A percentile compares a stretch with the other conserved stretches of the same genome.
phyloP scores from a whole-genome alignment of 2,888 invertebrate genomes.

The Leucophenga montana region DNA sequence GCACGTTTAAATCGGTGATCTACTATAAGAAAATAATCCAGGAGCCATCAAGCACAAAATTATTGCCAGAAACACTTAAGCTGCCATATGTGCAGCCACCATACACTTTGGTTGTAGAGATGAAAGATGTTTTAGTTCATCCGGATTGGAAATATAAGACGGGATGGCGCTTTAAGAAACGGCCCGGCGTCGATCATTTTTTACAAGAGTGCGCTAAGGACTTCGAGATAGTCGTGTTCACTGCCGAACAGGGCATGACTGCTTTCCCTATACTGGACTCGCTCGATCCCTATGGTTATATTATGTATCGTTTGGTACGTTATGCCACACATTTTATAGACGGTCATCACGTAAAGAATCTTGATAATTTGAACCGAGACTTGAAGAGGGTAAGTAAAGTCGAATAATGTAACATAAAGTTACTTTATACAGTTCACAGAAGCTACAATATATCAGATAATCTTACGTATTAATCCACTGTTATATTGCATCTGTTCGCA shows the following conservation, averaged over 20 bases:
- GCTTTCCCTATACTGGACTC: slow-evolving; percentile 95
- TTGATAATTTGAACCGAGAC: slow-evolving; percentile 88
- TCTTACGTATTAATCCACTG: no score
- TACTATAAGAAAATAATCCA: slow-evolving; percentile 87
- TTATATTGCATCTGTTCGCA: no score
- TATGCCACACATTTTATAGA: slow-evolving; percentile 97
- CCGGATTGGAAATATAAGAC: slow-evolving; percentile 99
- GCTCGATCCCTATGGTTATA: slow-evolving; percentile 90
- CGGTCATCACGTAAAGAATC: slow-evolving; percentile 94
- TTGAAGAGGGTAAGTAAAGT: slow-evolving; percentile 80
- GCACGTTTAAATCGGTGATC: slow-evolving; percentile 81
- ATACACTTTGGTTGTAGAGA: slow-evolving; percentile 95
- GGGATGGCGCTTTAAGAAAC: slow-evolving; percentile 98
- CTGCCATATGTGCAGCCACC: slow-evolving; percentile 95
- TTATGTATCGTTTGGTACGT: slow-evolving; percentile 93
- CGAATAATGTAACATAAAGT: background rate
- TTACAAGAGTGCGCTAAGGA: slow-evolving; percentile 91
- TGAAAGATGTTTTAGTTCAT: slow-evolving; percentile 96
- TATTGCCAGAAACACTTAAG: slow-evolving; percentile 93
- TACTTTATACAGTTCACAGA: background rate
- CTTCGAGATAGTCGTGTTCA: slow-evolving; percentile 97
- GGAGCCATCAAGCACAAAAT: slow-evolving; percentile 94
- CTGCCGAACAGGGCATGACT: slow-evolving; percentile 95
- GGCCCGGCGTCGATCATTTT: slow-evolving; percentile 96
- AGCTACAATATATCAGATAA: no score